phyloP scores from a whole-genome alignment of 2,113 vertebrate species.

The Oreotrochilus melanogaster region DNA sequence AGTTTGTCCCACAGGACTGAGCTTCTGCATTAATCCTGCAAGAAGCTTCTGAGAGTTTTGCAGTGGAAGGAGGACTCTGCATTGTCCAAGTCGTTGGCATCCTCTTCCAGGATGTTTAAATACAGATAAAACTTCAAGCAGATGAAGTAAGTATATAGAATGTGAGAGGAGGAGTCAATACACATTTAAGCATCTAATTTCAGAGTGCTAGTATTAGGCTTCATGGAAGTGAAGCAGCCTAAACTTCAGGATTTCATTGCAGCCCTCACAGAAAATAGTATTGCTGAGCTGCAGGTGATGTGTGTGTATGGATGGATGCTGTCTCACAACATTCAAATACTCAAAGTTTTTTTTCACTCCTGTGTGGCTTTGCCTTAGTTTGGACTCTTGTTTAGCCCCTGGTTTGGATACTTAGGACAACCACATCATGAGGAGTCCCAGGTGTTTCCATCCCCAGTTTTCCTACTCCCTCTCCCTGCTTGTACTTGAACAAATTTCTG shows the following conservation, averaged over 20 bases:
- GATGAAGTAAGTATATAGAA: background rate
- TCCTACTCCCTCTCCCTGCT: background rate
- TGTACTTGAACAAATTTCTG: background rate
- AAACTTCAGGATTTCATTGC: background rate
- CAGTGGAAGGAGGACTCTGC: background rate
- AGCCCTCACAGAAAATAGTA: background rate
- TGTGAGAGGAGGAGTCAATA: background rate
- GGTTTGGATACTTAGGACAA: background rate
- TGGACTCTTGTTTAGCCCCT: background rate
- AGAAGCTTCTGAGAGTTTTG: background rate
- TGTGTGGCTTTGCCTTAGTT: background rate
- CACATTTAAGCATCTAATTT: background rate
- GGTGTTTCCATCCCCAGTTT: background rate
- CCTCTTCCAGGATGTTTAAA: background rate
- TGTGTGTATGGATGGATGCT: too few species aligned
- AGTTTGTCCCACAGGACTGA: background rate
- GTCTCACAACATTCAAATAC: background rate
- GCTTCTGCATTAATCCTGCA: background rate
- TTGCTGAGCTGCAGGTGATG: background rate
- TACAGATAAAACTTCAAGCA: background rate
- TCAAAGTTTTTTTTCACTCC: background rate
- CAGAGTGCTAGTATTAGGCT: fast-evolving
- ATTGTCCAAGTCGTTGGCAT: background rate
- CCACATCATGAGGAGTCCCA: background rate
- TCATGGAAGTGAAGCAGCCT: background rate